Evolutionary conservation across 2,797 vertebrate genomes (phyloP).

Genomic region (Gymnodraco acuticeps): DNA sequence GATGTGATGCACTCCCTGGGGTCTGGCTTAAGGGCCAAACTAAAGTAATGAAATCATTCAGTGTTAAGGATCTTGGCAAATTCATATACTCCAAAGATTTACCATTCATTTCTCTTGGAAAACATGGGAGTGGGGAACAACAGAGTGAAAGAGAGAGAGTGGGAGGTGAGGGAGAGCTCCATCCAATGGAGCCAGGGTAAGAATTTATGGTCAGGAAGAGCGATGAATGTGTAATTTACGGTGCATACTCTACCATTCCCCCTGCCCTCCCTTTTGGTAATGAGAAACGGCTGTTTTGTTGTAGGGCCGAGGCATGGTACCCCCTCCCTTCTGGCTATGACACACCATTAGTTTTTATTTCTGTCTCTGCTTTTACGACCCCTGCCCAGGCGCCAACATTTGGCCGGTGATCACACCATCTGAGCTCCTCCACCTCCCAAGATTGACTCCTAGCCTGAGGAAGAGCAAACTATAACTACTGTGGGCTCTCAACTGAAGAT

Average conservation of each 20-base stretch:
- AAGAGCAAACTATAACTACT: slow-evolving; percentile 35
- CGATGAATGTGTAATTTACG: slow-evolving; percentile 86
- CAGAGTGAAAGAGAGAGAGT: slow-evolving; percentile 61
- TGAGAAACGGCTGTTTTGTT: slow-evolving; percentile 87
- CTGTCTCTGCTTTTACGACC: slow-evolving; percentile 83
- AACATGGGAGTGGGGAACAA: slow-evolving; percentile 55
- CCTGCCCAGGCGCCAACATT: slow-evolving; percentile 76
- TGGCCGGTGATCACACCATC: slow-evolving; percentile 67
- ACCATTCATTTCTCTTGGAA: slow-evolving; percentile 70
- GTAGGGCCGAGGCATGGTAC: slow-evolving; percentile 70
- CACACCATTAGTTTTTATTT: slow-evolving; percentile 88
- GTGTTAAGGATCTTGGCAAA: slow-evolving; percentile 70
- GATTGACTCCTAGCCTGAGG: slow-evolving; percentile 58
- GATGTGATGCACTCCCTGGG: slow-evolving; percentile 49
- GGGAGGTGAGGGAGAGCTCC: slow-evolving; percentile 74
- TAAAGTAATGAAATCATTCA: slow-evolving; percentile 73
- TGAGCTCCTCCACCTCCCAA: slow-evolving; percentile 65
- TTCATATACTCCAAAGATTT: slow-evolving; percentile 66
- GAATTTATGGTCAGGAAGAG: slow-evolving; percentile 86
- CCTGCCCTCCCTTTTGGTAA: slow-evolving; percentile 83
- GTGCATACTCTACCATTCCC: slow-evolving; percentile 81
- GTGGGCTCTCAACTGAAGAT: slow-evolving; percentile 19
- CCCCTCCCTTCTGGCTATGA: slow-evolving; percentile 83
- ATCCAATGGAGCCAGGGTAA: slow-evolving; percentile 76
- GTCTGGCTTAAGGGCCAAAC: slow-evolving; percentile 57